Evolutionary conservation across 2,797 vertebrate species (phyloP), one percentile per base, ranked within the genome.

Genomic region (Anniella stebbinsi): DNA sequence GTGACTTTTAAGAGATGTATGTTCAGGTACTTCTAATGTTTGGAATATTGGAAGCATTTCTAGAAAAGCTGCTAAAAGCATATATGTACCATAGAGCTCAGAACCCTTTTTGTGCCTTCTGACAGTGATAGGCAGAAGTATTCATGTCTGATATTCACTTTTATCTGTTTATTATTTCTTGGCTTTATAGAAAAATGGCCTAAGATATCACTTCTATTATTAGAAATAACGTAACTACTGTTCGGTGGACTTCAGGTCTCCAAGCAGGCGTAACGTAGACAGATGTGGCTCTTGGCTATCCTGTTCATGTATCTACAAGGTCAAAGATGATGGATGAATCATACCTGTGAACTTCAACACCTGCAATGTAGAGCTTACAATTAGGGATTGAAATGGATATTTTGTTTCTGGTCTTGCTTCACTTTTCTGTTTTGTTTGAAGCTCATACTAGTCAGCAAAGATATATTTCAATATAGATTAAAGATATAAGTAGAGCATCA

Each of bases 321-420:
- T 86, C 57, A 82, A 80, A 83, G 91, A 87, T 54, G 91, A 72
- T 83, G 85, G 86, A 89, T 69, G 84, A 17, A 30, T 57, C 51
- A 80, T 33, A 80, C 28, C 3, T 80, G 45, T 18, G 73, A 67
- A 90, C 15, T 17, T 80, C 33, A 80, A n/a, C 51, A 80, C 51
- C 78, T 21, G 1, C 78, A n/a, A 54, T 7, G 2, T 54, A 38
- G 41, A 83, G 15, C 12, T 85, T 23, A 76, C 75, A 76, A 13
- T 2, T 15, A 51, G 28, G 12, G 9, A 33, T 11, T 78, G 28
- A 78, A 78, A 51, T 4, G 10, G 13, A 78, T 51, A 51, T 21
- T 78, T 45, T 76, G 38, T 25, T 76, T 30, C 51, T 51, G 45
- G 25, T 33, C 45, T 78, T 30, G 41, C 45, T 48, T 48, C 48